Evolutionary conservation across 1,140 invertebrate genomes (phyloP).

Genomic region (Drosophila willistoni): DNA sequence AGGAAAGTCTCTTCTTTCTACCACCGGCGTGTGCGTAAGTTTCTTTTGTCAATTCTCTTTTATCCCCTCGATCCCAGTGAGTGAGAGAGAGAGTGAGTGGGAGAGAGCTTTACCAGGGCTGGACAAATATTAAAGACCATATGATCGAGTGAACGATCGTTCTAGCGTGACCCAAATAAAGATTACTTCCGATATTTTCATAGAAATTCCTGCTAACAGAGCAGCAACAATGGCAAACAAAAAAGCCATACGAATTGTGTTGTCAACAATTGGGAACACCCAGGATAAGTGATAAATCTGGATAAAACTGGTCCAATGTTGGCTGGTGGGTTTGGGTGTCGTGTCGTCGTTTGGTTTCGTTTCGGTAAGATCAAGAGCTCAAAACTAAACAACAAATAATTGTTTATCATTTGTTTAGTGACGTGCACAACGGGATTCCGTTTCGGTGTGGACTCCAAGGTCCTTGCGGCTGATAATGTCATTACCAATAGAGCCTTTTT

Average conservation of each 20-base stretch:
- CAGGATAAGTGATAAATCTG: slow-evolving; percentile 62
- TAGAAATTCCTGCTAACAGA: slow-evolving; percentile 64
- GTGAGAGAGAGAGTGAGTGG: background rate
- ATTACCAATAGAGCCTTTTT: slow-evolving; percentile 54
- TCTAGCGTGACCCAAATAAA: background rate
- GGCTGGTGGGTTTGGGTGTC: slow-evolving; percentile 29
- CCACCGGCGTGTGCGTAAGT: slow-evolving; percentile 47
- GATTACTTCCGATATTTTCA: slow-evolving; percentile 64
- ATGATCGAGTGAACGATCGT: background rate
- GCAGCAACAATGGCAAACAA: slow-evolving; percentile 28
- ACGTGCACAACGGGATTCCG: slow-evolving; percentile 45
- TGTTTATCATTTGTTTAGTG: slow-evolving; percentile 76
- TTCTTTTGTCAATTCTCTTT: slow-evolving; percentile 28
- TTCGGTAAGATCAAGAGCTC: slow-evolving; percentile 67
- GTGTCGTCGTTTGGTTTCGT: slow-evolving; percentile 28
- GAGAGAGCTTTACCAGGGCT: background rate
- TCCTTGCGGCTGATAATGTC: slow-evolving; percentile 75
- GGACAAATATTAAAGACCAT: background rate
- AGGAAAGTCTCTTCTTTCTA: background rate
- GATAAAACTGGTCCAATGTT: background rate
- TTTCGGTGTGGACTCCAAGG: slow-evolving; percentile 25
- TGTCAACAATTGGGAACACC: slow-evolving; percentile 67
- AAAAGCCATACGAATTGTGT: slow-evolving; percentile 28
- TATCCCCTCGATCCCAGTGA: too few relatives aligned
- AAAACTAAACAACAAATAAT: slow-evolving; percentile 63